A percentile compares a stretch with the other conserved stretches of the same genome.
phyloP scores from a whole-genome alignment of 2,888 invertebrate genomes.

The Monoplex corrugatus region DNA sequence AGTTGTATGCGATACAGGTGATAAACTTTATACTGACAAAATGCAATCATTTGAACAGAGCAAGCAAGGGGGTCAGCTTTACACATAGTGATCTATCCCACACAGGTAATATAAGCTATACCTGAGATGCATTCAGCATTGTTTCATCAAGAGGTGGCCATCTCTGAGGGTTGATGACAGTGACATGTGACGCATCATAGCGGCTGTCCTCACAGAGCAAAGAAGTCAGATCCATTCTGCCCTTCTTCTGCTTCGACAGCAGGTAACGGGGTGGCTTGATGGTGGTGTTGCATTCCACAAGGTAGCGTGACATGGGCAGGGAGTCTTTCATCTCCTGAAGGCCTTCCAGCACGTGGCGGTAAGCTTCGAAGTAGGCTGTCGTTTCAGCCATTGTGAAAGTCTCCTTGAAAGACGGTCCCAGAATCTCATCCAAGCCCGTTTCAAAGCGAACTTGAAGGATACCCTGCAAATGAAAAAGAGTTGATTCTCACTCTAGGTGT shows the following conservation, averaged over 20 bases:
- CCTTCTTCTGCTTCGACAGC: slow-evolving; percentile 38
- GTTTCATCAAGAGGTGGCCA: slow-evolving; percentile 63
- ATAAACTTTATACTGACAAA: too few relatives aligned
- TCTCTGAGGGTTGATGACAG: slow-evolving; percentile 56
- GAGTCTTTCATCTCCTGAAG: slow-evolving; percentile 84
- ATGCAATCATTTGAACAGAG: too few relatives aligned
- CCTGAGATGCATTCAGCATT: slow-evolving; percentile 61
- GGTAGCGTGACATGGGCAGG: slow-evolving; percentile 60
- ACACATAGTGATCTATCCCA: too few relatives aligned
- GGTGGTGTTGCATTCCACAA: slow-evolving; percentile 65
- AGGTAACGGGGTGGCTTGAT: slow-evolving; percentile 69
- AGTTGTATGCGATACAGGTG: too few relatives aligned
- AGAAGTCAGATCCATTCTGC: slow-evolving; percentile 33
- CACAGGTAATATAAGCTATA: too few relatives aligned
- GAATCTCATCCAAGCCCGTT: slow-evolving; percentile 49
- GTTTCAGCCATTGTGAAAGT: slow-evolving; percentile 87
- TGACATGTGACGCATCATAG: not conserved
- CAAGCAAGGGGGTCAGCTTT: too few relatives aligned
- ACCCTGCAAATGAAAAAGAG: slow-evolving; percentile 59
- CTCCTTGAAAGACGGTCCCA: slow-evolving; percentile 54
- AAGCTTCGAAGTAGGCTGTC: slow-evolving; percentile 91
- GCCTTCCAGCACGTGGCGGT: slow-evolving; percentile 88
- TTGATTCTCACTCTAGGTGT: too few relatives aligned
- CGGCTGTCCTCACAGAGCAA: not conserved
- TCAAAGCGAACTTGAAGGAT: slow-evolving; percentile 68